Evolutionary conservation across 2,113 vertebrate genomes (phyloP), one percentile per base, ranked within the genome.

Genomic region (Ascaphus truei): DNA sequence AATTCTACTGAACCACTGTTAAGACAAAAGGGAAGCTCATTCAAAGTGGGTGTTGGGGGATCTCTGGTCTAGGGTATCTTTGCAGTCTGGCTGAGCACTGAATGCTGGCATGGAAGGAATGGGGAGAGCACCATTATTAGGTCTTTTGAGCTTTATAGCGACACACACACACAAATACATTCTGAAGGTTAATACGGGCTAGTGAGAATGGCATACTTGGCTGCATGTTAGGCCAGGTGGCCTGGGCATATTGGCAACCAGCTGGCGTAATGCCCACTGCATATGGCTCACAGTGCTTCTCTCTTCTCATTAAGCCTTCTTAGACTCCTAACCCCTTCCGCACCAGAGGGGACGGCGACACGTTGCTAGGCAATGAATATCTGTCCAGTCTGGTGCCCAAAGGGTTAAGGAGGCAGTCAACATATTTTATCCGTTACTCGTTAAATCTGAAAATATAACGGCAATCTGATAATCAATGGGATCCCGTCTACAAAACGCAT

Each of bases 181-280:
- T 88, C 86, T 84, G 85, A 90, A 90, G 91, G 91, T 89, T 91
- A 86, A 85, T 87, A 86, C 89, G 80, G 84, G 85, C 85, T 86
- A 86, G 84, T 86, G 86, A 80, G 90, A 84, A 90, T 92, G 92
- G 92, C 92, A 92, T 86, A 92, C 90, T 94, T 93, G 92, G 93
- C 93, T 91, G 90, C 86, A 73, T 79, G 82, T 79, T 73, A 68
- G 89, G 89, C 93, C 93, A 96, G 94, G 94, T 96, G 94, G 93
- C 87, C 88, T 89, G 90, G 91, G 92, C 90, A 92, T 91, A 93
- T 92, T 94, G 93, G 93, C 90, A 92, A 92, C 90, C 89, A 90
- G 85, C 92, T 96, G 93, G 93, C 93, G 90, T 83, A 53, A 76
- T 87, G 91, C 93, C 93, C 89, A 85, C 92, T 92, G 86, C 94